Percentiles rank a stretch among this genome's conserved stretches.
These are phyloP conservation scores for Drosophila conformis DNA, from an alignment of 2,888 invertebrate species.

Conservation along the genomic window DNA sequence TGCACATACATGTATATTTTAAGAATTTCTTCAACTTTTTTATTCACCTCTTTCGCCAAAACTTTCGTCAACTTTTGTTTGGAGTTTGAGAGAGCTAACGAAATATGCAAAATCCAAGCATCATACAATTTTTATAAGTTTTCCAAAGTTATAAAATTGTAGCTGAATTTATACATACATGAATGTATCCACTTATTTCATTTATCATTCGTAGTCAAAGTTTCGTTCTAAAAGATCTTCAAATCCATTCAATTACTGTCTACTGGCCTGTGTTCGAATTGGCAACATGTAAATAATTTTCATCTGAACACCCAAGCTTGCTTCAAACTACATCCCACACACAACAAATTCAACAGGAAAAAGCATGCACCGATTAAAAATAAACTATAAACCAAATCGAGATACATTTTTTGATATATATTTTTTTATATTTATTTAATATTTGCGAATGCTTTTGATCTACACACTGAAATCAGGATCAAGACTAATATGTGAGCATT, in stretches of 20 bases:
- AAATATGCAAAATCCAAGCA: constrained; percentile 9
- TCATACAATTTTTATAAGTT: constrained; percentile 10
- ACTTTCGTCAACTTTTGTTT: constrained; percentile 42
- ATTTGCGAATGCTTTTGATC: constrained; percentile 42
- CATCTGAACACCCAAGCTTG: not conserved
- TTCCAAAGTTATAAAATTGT: constrained; percentile 15
- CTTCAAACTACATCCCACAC: not conserved
- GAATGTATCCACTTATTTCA: constrained; percentile 6
- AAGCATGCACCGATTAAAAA: constrained; percentile 8
- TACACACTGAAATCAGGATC: constrained; percentile 5
- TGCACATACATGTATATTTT: constrained; percentile 29
- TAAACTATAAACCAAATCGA: not conserved
- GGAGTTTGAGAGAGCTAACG: constrained; percentile 46
- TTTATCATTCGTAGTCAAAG: constrained; percentile 19
- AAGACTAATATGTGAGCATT: too few relatives aligned
- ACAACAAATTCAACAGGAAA: not conserved
- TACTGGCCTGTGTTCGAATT: not conserved
- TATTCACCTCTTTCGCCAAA: constrained; percentile 38
- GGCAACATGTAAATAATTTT: constrained; percentile 13
- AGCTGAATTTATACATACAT: constrained; percentile 2
- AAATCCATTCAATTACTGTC: not conserved
- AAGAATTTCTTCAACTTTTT: constrained; percentile 46
- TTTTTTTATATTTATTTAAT: not conserved
- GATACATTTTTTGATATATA: not conserved
- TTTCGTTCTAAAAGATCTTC: constrained; percentile 2